Base-by-base conservation (phyloP, 1,140 invertebrate species). In the Belonocnema kinseyi region DNA sequence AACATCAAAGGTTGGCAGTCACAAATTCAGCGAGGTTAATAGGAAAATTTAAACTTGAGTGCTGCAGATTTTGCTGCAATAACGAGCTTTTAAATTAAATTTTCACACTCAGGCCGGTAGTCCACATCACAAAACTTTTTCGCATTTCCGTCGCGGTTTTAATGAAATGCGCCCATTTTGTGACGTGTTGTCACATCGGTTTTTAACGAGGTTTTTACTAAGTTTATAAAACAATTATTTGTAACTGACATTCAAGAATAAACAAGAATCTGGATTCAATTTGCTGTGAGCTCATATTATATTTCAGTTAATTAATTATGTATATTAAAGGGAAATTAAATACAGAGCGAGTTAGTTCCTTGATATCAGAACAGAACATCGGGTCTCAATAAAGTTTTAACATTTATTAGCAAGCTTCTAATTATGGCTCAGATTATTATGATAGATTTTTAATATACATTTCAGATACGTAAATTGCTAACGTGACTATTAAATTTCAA, bases 21-120 rank as follows among this genome's bases (percentile, higher is more conserved):
- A 40, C 14, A 54, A 66, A 46, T 66, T 66, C 61, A 66, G 26
- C n/a, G 14, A 66, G 26, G 61, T n/a, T 40, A 46, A 66, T 66
- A 66, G 61, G 16, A 66, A 66, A 66, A 66, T 66, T 66, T 66
- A 33, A 13, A 66, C 26, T 33, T 26, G 26, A 40, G 26, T 61
- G 12, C 21, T 33, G 74, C 53, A 19, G 66, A 73, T 52, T 52
- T 50, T 26, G 53, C 73, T 17, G 66, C 61, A 77, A 74, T 77
- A 77, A 83, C 79, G 80, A 83, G 80, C 81, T 83, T 81, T 81
- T 79, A 72, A 83, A 83, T 83, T 75, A 79, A 81, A 83, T 79
- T 77, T 75, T 81, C 75, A 75, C 73, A 75, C 76, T 21, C 56
- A 50, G 21, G 40, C 26, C 61, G 66, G 50, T 40, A 71, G 50